phyloP scores from a whole-genome alignment of 2,888 invertebrate genomes.

The Pterobdella sp. region DNA sequence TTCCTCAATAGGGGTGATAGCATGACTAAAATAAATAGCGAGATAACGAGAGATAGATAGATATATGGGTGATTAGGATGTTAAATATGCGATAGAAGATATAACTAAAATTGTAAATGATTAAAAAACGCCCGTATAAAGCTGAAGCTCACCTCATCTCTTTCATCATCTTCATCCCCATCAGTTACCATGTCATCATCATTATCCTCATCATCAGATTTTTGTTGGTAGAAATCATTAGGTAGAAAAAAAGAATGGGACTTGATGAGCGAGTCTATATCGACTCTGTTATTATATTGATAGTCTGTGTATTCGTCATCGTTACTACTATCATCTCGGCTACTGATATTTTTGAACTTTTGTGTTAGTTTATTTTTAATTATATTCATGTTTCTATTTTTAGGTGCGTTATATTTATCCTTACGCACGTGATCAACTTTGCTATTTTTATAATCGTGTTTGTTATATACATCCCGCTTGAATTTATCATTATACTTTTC shows the following conservation, averaged over 20 bases:
- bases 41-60: no score
- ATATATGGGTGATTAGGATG: no score
- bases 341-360: background rate
- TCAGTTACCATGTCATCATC: background rate
- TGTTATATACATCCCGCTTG: background rate
- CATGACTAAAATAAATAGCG: no score
- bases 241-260: no score
- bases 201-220: slow-evolving; percentile 12
- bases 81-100: no score
- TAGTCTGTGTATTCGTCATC: slow-evolving; percentile 4
- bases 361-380: background rate
- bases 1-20: no score
- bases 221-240: no score
- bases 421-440: background rate
- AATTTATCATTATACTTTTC: background rate
- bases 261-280: no score
- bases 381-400: background rate
- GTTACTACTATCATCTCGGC: background rate
- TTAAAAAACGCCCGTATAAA: background rate
- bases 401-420: background rate
- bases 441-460: background rate
- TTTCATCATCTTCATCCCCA: background rate
- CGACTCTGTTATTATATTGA: no score
- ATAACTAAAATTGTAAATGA: background rate
- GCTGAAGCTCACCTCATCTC: no score